phyloP scores from a whole-genome alignment of 2,797 vertebrate genomes.

The Sebastes cheni region DNA sequence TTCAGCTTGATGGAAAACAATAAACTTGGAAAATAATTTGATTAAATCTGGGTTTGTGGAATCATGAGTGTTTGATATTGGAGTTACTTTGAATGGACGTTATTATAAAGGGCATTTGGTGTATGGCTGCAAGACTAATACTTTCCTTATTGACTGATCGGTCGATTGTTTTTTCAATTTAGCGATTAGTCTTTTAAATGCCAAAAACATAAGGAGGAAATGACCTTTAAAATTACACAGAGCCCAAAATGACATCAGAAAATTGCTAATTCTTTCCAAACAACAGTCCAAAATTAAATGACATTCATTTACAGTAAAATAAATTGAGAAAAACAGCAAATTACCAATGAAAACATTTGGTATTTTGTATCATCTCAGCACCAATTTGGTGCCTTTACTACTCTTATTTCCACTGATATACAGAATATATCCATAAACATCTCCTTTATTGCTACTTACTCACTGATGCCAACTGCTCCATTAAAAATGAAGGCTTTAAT shows the following conservation, averaged over 20 bases:
- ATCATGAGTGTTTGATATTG: not conserved
- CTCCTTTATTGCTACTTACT: not conserved
- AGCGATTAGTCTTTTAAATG: not conserved
- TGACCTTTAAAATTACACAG: not conserved
- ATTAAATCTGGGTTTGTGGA: not conserved
- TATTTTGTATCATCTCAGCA: not conserved
- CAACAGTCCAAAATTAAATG: not conserved
- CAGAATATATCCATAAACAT: not conserved
- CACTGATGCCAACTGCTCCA: not conserved
- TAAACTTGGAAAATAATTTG: not conserved
- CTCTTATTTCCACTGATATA: not conserved
- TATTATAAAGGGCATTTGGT: not conserved
- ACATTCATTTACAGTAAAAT: too few species aligned
- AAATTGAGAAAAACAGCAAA: not conserved
- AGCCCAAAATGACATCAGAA: too few species aligned
- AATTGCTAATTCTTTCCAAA: not conserved
- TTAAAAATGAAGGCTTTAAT: not conserved
- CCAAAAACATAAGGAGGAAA: not conserved
- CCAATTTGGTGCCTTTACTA: not conserved
- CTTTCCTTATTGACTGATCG: not conserved
- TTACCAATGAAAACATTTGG: not conserved
- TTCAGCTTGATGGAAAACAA: slow-evolving; percentile 10
- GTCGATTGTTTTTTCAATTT: not conserved
- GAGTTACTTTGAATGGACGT: not conserved
- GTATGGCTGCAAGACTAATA: not conserved